Evolutionary conservation across 2,113 vertebrate species (phyloP).

Genomic region (Carassius carassius): DNA sequence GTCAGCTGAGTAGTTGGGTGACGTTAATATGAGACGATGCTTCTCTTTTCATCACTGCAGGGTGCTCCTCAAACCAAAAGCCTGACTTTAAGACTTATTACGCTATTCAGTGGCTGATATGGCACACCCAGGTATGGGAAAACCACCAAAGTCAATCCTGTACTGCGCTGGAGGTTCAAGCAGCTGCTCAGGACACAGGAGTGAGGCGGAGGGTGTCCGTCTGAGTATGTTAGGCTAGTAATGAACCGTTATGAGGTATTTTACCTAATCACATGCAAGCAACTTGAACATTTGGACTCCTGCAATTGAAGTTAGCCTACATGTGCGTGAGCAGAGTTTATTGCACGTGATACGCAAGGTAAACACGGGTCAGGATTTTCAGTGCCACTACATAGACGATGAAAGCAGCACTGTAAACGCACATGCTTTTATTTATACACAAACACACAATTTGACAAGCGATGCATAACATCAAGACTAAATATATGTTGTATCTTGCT

Average conservation of each 20-base stretch:
- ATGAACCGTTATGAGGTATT: slow-evolving; percentile 52
- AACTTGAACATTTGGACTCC: slow-evolving; percentile 40
- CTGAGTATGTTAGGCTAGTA: slow-evolving; percentile 35
- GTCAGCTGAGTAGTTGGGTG: slow-evolving; percentile 67
- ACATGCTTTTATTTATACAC: slow-evolving; percentile 27
- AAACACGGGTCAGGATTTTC: slow-evolving; percentile 15
- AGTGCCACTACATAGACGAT: slow-evolving; percentile 18
- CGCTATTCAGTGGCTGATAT: slow-evolving; percentile 79
- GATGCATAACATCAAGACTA: neutral
- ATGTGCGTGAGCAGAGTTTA: slow-evolving; percentile 44
- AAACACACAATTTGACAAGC: neutral
- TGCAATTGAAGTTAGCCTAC: slow-evolving; percentile 62
- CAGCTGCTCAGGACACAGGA: too few species aligned
- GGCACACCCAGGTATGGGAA: slow-evolving; percentile 73
- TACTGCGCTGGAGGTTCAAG: neutral
- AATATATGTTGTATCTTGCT: too few species aligned
- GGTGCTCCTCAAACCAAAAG: slow-evolving; percentile 72
- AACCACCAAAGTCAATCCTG: slow-evolving; percentile 49
- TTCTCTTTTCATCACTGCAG: slow-evolving; percentile 85
- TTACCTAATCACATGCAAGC: slow-evolving; percentile 60
- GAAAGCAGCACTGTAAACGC: neutral
- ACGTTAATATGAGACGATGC: slow-evolving; percentile 83
- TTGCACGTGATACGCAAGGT: slow-evolving; percentile 55
- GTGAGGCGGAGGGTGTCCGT: neutral
- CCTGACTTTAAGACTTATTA: slow-evolving; percentile 80